phyloP scores from a whole-genome alignment of 2,797 vertebrate genomes.

The Columba guinea region DNA sequence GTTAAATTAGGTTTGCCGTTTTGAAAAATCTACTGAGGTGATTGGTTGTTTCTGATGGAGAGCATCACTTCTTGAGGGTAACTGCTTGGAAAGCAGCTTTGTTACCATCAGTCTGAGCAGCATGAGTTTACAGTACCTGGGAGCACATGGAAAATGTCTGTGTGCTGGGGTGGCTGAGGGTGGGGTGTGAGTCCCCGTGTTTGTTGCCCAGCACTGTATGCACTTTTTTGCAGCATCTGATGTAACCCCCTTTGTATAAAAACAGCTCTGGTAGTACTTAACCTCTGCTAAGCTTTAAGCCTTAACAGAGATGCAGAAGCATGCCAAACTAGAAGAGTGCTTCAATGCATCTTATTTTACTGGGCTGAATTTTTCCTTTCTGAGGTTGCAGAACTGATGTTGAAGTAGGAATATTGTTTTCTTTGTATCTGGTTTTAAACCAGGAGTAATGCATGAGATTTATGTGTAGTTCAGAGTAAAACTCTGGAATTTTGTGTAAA shows the following conservation, averaged over 20 bases:
- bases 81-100: background rate
- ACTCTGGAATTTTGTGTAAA: background rate
- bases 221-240: background rate
- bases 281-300: background rate
- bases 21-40: background rate
- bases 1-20: background rate
- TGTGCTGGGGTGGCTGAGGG: too few relatives aligned
- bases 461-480: background rate
- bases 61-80: background rate
- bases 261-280: background rate
- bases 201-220: background rate
- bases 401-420: background rate
- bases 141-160: background rate
- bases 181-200: fast-evolving
- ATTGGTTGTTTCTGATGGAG: background rate
- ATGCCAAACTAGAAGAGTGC: background rate
- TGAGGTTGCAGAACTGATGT: background rate
- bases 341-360: background rate
- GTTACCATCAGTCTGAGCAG: background rate
- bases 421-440: background rate
- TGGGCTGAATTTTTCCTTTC: background rate
- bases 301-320: background rate
- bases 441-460: background rate
- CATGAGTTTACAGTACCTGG: background rate
- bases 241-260: background rate